Conservation (phyloP, 2,113 vertebrate species). For the Myodes glareolus region DNA sequence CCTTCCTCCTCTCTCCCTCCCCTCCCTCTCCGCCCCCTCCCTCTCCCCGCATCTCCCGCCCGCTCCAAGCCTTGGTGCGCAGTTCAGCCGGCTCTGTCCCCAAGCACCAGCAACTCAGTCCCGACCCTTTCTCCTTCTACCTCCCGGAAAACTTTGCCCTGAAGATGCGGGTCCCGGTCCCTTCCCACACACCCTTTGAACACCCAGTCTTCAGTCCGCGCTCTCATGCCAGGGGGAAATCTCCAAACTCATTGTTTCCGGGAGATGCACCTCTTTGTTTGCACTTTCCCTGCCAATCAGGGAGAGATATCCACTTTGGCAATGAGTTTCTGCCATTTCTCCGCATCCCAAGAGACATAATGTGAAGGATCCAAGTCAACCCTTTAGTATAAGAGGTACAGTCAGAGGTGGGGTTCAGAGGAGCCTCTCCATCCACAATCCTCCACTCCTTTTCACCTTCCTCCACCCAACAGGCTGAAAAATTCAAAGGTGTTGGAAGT, state of each 20-base stretch:
- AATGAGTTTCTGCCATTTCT: slow-evolving; percentile 74
- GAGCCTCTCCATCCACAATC: slow-evolving; percentile 33
- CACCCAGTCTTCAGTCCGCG: not conserved
- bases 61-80: slow-evolving; percentile 51
- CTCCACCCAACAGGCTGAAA: slow-evolving; percentile 49
- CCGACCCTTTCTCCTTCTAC: not conserved
- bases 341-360: slow-evolving; percentile 61
- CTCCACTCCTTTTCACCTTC: not conserved
- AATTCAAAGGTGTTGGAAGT: slow-evolving; percentile 59
- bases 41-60: slow-evolving; percentile 75
- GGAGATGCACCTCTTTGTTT: slow-evolving; percentile 90
- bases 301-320: slow-evolving; percentile 76
- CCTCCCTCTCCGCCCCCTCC: slow-evolving; percentile 74
- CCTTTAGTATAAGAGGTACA: slow-evolving; percentile 7
- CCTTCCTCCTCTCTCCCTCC: slow-evolving; percentile 80
- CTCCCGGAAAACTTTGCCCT: slow-evolving; percentile 72
- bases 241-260: slow-evolving; percentile 87
- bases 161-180: slow-evolving; percentile 15
- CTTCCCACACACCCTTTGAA: slow-evolving; percentile 35
- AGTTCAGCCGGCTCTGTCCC: slow-evolving; percentile 64
- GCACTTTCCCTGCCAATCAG: slow-evolving; percentile 84
- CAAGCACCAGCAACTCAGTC: slow-evolving; percentile 21
- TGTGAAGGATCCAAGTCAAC: slow-evolving; percentile 24
- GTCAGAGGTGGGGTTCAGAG: not conserved
- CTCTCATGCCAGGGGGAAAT: slow-evolving; percentile 55